Percentiles rank a stretch among this genome's conserved stretches.
phyloP scores from a whole-genome alignment of 2,113 vertebrate species.

The Crotalus viridis region DNA sequence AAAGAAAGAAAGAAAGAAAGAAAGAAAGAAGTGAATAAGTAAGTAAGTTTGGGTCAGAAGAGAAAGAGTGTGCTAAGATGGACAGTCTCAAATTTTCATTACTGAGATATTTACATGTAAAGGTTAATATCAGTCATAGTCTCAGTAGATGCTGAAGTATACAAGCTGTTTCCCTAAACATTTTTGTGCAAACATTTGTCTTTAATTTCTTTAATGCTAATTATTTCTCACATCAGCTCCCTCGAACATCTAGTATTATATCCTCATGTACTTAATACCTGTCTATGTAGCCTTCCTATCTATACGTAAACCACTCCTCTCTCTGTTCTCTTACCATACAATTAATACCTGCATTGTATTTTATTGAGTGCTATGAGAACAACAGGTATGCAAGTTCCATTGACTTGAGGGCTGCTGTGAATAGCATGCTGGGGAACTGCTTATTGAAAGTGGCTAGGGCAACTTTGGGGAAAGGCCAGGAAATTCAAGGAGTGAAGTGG shows the following conservation, averaged over 20 bases:
- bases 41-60: not conserved
- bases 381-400: not conserved
- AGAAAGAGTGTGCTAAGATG: not conserved
- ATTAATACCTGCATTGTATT: not conserved
- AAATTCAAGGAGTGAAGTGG: not conserved
- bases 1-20: not conserved
- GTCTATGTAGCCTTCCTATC: not conserved
- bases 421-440: not conserved
- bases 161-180: not conserved
- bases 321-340: not conserved
- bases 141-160: not conserved
- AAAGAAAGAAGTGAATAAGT: not conserved
- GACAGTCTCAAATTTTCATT: not conserved
- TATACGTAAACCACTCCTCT: not conserved
- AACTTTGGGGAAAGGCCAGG: not conserved
- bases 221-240: not conserved
- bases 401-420: not conserved
- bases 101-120: not conserved
- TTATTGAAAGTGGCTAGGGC: not conserved
- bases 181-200: not conserved
- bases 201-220: not conserved
- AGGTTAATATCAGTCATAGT: not conserved
- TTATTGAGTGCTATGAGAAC: not conserved
- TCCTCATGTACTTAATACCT: not conserved
- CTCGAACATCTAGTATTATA: not conserved